These are phyloP conservation scores for Tetragonisca angustula DNA, from an alignment of 2,888 invertebrate species.

Conservation along the genomic window DNA sequence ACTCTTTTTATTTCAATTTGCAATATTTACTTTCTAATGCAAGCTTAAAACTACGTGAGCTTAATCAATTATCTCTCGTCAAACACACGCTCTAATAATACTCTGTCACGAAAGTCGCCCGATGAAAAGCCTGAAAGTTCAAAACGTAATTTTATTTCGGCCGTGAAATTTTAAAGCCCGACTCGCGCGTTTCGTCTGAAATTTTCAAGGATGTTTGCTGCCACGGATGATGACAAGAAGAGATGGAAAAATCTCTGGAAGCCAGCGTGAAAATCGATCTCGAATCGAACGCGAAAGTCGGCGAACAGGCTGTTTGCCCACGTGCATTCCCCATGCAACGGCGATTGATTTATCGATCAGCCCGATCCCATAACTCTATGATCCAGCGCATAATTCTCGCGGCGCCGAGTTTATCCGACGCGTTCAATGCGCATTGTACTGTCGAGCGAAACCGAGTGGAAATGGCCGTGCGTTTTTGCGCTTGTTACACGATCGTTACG, in stretches of 20 bases:
- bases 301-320: slow-evolving; percentile 23
- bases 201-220: neutral
- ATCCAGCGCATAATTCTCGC: slow-evolving; percentile 45
- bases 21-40: too few species aligned
- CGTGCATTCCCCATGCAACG: slow-evolving; percentile 53
- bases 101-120: too few species aligned
- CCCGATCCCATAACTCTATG: slow-evolving; percentile 50
- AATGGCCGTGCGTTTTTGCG: slow-evolving; percentile 6
- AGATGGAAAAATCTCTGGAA: neutral
- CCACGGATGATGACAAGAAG: neutral
- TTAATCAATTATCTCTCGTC: too few species aligned
- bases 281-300: slow-evolving; percentile 27
- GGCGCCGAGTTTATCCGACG: neutral
- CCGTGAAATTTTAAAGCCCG: too few species aligned
- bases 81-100: too few species aligned
- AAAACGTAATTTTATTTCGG: too few species aligned
- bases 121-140: too few species aligned
- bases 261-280: neutral
- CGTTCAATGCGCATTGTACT: slow-evolving; percentile 41
- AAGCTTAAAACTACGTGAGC: too few species aligned
- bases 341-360: slow-evolving; percentile 52
- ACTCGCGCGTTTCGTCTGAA: neutral
- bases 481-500: neutral
- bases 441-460: slow-evolving; percentile 11
- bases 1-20: too few species aligned